phyloP scores from a whole-genome alignment of 2,888 invertebrate species.

The Actias luna region DNA sequence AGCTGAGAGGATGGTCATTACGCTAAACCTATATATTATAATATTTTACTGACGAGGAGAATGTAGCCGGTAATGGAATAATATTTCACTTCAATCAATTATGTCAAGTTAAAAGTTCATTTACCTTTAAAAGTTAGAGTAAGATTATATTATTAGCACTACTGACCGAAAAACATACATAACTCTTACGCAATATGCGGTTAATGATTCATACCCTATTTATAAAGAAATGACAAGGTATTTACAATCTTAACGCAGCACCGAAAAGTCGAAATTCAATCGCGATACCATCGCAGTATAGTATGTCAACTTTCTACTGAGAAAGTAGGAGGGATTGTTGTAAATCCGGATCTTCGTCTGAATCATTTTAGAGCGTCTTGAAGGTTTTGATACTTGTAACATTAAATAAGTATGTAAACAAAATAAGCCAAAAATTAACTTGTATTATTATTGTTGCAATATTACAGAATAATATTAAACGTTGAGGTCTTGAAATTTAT shows the following conservation, averaged over 20 bases:
- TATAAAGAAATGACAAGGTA: constrained; percentile 17
- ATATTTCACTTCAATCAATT: too few relatives aligned
- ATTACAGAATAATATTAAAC: too few relatives aligned
- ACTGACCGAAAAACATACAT: constrained; percentile 70
- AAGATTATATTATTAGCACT: constrained; percentile 35
- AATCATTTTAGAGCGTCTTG: constrained; percentile 26
- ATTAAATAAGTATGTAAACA: too few relatives aligned
- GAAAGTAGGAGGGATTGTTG: constrained; percentile 49
- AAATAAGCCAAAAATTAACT: too few relatives aligned
- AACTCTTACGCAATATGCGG: constrained; percentile 53
- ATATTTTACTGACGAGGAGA: background rate
- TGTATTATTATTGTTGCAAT: too few relatives aligned
- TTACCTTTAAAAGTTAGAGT: constrained; percentile 23
- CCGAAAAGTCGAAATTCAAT: constrained; percentile 23
- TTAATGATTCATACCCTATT: constrained; percentile 36
- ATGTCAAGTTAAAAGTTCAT: constrained; percentile 16
- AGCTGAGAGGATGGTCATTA: too few relatives aligned
- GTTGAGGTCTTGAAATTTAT: too few relatives aligned
- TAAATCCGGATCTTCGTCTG: constrained; percentile 45
- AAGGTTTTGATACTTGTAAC: constrained; percentile 37
- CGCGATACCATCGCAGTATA: constrained; percentile 15
- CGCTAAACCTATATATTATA: background rate
- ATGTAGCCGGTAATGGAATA: background rate
- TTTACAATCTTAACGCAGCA: constrained; percentile 12
- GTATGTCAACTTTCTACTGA: constrained; percentile 48